These are phyloP conservation scores for Physeter macrocephalus DNA, from an alignment of 2,113 vertebrate species.

Conservation along the genomic window DNA sequence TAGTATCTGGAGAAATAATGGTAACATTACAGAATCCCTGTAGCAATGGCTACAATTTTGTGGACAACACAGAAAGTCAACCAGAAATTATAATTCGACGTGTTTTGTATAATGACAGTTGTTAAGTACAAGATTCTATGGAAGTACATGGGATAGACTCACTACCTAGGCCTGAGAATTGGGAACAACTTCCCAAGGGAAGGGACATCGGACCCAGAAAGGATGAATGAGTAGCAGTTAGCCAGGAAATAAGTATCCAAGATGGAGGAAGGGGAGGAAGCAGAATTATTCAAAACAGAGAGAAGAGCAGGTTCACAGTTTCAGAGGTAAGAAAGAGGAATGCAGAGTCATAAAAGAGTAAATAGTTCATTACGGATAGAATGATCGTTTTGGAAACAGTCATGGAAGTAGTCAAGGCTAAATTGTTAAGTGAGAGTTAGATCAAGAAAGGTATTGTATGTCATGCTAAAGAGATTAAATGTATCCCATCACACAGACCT, in stretches of 20 bases:
- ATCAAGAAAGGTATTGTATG: not conserved
- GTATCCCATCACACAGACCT: not conserved
- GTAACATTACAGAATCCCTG: not conserved
- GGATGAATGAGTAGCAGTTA: not conserved
- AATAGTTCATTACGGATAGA: not conserved
- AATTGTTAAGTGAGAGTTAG: not conserved
- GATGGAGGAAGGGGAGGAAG: not conserved
- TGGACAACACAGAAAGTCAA: not conserved
- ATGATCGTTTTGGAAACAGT: not conserved
- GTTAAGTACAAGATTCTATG: not conserved
- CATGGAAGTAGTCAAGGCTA: not conserved
- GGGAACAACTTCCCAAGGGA: not conserved
- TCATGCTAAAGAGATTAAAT: not conserved
- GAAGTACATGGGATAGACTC: not conserved
- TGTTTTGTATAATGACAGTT: not conserved
- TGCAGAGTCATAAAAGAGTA: not conserved
- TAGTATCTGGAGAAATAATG: not conserved
- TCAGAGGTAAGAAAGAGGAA: not conserved
- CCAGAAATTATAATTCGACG: not conserved
- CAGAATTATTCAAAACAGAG: not conserved
- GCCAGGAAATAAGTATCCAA: not conserved
- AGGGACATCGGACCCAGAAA: not conserved
- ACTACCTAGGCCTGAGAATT: not conserved
- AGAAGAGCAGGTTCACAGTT: not conserved
- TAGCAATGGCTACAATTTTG: not conserved